Conservation (phyloP, 1,140 invertebrate species). For the Ditylenchus dipsaci region DNA sequence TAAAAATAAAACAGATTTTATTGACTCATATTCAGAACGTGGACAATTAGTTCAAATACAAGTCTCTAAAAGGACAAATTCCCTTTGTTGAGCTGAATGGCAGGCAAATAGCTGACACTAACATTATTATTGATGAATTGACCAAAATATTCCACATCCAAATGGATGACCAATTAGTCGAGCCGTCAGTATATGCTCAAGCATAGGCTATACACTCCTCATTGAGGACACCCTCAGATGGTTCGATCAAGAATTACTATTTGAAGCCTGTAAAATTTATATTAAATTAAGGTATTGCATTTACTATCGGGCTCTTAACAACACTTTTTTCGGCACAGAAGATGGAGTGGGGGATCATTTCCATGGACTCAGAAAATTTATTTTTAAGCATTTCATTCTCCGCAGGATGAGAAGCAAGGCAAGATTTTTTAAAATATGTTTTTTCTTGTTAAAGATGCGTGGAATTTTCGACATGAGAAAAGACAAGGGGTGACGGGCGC, state of each 20-base stretch:
- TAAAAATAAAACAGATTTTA: no score
- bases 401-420: slow-evolving; percentile 24
- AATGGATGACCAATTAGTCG: slow-evolving; percentile 71
- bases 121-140: slow-evolving; percentile 75
- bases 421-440: slow-evolving; percentile 6
- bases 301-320: slow-evolving; percentile 33
- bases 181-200: slow-evolving; percentile 70
- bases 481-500: no score
- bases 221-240: slow-evolving; percentile 74
- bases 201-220: slow-evolving; percentile 88
- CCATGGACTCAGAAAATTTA: slow-evolving; percentile 39
- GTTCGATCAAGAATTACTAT: no score
- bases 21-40: slow-evolving; percentile 45
- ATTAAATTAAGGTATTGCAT: slow-evolving; percentile 24
- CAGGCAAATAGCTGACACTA: slow-evolving; percentile 82
- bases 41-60: slow-evolving; percentile 40
- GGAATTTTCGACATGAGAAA: no score
- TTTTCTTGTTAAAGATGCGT: no score
- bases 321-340: slow-evolving; percentile 32
- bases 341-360: slow-evolving; percentile 31
- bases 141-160: slow-evolving; percentile 76
- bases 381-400: slow-evolving; percentile 31
- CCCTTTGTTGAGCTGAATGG: slow-evolving; percentile 89
- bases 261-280: slow-evolving; percentile 9
- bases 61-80: slow-evolving; percentile 67